Evolutionary conservation across 2,113 vertebrate genomes (phyloP).

Genomic region (Dissostichus mawsoni): DNA sequence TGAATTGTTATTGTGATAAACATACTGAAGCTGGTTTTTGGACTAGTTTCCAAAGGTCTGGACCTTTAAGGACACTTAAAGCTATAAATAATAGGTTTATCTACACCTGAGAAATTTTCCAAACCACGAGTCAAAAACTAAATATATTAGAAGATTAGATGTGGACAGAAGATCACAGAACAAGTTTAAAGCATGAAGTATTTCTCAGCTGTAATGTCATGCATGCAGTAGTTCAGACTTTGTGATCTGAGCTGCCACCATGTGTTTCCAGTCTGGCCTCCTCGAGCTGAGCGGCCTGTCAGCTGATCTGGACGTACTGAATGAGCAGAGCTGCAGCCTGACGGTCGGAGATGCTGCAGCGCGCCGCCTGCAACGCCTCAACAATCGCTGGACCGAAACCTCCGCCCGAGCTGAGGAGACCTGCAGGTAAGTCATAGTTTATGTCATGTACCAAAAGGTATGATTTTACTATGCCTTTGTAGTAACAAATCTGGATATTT

Average conservation of each 20-base stretch:
- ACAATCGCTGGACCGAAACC: conserved; percentile 85
- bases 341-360: conserved; percentile 82
- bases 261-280: conserved; percentile 80
- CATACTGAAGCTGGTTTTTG: background rate
- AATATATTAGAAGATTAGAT: background rate
- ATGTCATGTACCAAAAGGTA: no score
- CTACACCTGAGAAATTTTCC: background rate
- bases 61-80: no score
- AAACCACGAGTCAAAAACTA: background rate
- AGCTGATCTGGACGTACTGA: conserved; percentile 88
- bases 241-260: conserved; percentile 27
- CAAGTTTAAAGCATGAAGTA: background rate
- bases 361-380: conserved; percentile 85
- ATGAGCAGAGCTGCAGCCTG: conserved; percentile 88
- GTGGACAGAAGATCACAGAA: background rate
- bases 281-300: conserved; percentile 84
- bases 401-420: conserved; percentile 83
- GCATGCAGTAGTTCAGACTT: conserved; percentile 1
- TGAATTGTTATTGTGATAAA: background rate
- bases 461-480: background rate
- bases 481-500: background rate
- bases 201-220: background rate
- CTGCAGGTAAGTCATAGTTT: conserved; percentile 82
- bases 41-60: background rate
- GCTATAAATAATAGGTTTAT: background rate